phyloP scores from a whole-genome alignment of 1,140 invertebrate genomes.

The Cephus cinctus region DNA sequence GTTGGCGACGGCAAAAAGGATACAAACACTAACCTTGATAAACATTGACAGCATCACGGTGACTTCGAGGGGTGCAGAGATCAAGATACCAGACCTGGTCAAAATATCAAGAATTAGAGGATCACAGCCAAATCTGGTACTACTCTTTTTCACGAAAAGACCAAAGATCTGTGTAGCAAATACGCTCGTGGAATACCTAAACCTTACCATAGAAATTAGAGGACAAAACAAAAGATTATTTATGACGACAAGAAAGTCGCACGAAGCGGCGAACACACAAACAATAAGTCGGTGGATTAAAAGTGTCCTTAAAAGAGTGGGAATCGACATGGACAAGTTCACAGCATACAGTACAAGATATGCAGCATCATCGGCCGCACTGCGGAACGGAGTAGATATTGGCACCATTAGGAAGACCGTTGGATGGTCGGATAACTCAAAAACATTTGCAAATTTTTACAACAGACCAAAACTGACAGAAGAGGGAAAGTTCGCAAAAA shows the following conservation, averaged over 20 bases:
- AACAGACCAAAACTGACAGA: not conserved
- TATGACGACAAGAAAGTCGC: not conserved
- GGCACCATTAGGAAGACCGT: not conserved
- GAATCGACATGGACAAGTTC: not conserved
- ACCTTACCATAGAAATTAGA: not conserved
- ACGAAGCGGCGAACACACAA: not conserved
- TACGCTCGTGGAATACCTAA: not conserved
- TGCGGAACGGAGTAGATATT: not conserved
- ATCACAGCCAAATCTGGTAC: too few species aligned
- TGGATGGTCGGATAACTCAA: not conserved
- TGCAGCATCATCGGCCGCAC: not conserved
- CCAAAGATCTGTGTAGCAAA: too few species aligned
- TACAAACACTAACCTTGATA: conserved; percentile 3
- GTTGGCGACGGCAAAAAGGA: not conserved
- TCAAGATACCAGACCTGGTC: too few species aligned
- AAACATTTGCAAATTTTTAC: not conserved
- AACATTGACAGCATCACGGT: conserved; percentile 3
- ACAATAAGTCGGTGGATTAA: conserved; percentile 1
- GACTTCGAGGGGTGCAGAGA: not conserved
- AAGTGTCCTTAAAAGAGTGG: not conserved
- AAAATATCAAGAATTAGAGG: too few species aligned
- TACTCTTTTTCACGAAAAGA: too few species aligned
- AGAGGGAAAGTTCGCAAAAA: too few species aligned
- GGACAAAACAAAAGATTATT: not conserved
- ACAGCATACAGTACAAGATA: not conserved